These are phyloP conservation scores for Chouioia cunea DNA, from an alignment of 2,888 invertebrate genomes.

Conservation along the genomic window DNA sequence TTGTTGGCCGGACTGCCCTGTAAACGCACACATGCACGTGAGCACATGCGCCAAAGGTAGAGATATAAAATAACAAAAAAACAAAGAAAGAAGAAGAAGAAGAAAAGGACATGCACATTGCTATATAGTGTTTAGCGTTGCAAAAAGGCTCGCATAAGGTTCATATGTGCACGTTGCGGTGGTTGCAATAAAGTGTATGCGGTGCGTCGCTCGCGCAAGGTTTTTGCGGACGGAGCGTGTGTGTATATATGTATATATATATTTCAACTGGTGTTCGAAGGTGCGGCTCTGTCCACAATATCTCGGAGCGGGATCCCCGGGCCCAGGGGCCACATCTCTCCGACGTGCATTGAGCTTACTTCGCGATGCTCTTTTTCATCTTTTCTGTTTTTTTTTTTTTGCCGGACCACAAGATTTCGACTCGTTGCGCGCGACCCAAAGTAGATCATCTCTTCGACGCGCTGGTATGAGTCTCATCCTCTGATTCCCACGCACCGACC, in stretches of 20 bases:
- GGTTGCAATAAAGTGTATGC: slow-evolving; percentile 57
- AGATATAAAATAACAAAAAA: too few relatives aligned
- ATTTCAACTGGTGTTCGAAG: slow-evolving; percentile 58
- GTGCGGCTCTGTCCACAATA: slow-evolving; percentile 64
- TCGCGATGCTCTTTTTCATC: slow-evolving; percentile 3
- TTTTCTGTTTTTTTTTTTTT: slow-evolving; percentile 16
- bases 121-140: not conserved
- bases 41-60: not conserved
- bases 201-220: slow-evolving; percentile 50
- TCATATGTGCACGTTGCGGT: slow-evolving; percentile 54
- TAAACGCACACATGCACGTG: slow-evolving; percentile 24
- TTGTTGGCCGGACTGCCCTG: slow-evolving; percentile 6
- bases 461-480: not conserved
- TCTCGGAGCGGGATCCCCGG: slow-evolving; percentile 47
- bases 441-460: slow-evolving; percentile 33
- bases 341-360: not conserved
- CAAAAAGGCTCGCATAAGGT: not conserved
- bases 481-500: slow-evolving; percentile 37
- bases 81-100: too few relatives aligned
- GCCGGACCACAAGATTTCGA: slow-evolving; percentile 36
- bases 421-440: slow-evolving; percentile 31
- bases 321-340: slow-evolving; percentile 30
- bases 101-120: too few relatives aligned
- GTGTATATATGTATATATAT: not conserved
- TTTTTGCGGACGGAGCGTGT: slow-evolving; percentile 61